Conservation (phyloP, 2,888 invertebrate species). For the Ochropleura leucogaster region DNA sequence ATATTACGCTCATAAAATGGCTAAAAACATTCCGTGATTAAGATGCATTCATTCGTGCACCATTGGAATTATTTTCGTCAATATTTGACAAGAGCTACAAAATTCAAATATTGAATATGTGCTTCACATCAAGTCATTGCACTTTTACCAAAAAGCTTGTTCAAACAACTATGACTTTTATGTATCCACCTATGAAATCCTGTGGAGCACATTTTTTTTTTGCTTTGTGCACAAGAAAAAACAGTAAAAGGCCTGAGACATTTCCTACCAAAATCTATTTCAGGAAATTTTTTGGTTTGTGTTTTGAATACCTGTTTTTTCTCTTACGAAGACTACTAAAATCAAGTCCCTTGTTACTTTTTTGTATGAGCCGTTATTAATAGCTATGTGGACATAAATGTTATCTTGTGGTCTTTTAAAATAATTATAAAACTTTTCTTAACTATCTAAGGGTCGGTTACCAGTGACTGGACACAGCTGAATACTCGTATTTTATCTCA, state of each 20-base stretch:
- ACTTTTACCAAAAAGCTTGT: too few relatives aligned
- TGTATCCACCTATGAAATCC: too few relatives aligned
- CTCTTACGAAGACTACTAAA: too few relatives aligned
- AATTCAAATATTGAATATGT: slow-evolving; percentile 9
- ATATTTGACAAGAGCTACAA: slow-evolving; percentile 10
- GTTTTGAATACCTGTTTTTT: too few relatives aligned
- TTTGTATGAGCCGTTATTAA: background rate
- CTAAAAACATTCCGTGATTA: slow-evolving; percentile 42
- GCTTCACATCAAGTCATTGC: too few relatives aligned
- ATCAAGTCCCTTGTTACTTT: background rate
- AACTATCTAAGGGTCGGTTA: background rate
- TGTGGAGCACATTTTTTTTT: too few relatives aligned
- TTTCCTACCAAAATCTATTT: too few relatives aligned
- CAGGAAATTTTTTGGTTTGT: too few relatives aligned
- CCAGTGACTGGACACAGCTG: background rate
- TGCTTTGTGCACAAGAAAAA: too few relatives aligned
- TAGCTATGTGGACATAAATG: background rate
- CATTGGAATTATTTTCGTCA: slow-evolving; percentile 14
- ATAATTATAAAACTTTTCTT: background rate
- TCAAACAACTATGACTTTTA: too few relatives aligned
- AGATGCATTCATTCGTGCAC: background rate
- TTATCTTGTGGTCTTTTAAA: background rate
- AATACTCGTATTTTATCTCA: background rate
- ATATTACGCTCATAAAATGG: slow-evolving; percentile 23
- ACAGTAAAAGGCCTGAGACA: too few relatives aligned